Evolutionary conservation across 2,888 invertebrate species (phyloP).

Genomic region (Leptopterna dolabrata): DNA sequence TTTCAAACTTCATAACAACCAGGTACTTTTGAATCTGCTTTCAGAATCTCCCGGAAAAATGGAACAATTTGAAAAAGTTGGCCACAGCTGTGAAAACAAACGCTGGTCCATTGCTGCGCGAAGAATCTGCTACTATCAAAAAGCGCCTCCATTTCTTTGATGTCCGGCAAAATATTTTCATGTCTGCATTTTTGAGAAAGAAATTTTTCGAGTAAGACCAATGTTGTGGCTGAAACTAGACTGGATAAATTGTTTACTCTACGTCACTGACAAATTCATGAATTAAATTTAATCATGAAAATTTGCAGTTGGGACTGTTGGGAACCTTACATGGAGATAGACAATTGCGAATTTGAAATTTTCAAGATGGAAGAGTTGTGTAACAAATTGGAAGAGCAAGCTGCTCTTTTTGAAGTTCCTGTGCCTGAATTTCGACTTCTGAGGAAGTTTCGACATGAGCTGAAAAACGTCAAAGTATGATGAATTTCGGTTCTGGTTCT

Average conservation of each 20-base stretch:
- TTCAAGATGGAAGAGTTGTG: slow-evolving; percentile 76
- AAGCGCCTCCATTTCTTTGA: slow-evolving; percentile 85
- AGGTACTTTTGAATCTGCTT: no score
- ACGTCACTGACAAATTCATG: background rate
- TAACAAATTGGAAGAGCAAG: slow-evolving; percentile 76
- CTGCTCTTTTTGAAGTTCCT: slow-evolving; percentile 85
- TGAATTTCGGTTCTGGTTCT: background rate
- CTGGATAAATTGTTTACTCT: background rate
- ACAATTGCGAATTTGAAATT: slow-evolving; percentile 77
- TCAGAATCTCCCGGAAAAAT: slow-evolving; percentile 74
- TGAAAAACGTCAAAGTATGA: slow-evolving; percentile 78
- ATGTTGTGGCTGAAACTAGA: background rate
- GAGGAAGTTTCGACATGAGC: slow-evolving; percentile 79
- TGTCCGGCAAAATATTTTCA: slow-evolving; percentile 79
- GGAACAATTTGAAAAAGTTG: slow-evolving; percentile 86
- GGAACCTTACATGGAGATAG: slow-evolving; percentile 77
- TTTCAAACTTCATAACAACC: no score
- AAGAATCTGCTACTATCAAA: slow-evolving; percentile 87
- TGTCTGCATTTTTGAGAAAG: slow-evolving; percentile 77
- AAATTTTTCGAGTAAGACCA: slow-evolving; percentile 67
- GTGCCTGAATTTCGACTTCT: slow-evolving; percentile 85
- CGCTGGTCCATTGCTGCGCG: slow-evolving; percentile 89
- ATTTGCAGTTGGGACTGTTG: slow-evolving; percentile 72
- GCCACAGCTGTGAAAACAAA: slow-evolving; percentile 85
- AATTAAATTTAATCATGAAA: background rate